phyloP scores from a whole-genome alignment of 2,888 invertebrate genomes.

The Leucoma salicis region DNA sequence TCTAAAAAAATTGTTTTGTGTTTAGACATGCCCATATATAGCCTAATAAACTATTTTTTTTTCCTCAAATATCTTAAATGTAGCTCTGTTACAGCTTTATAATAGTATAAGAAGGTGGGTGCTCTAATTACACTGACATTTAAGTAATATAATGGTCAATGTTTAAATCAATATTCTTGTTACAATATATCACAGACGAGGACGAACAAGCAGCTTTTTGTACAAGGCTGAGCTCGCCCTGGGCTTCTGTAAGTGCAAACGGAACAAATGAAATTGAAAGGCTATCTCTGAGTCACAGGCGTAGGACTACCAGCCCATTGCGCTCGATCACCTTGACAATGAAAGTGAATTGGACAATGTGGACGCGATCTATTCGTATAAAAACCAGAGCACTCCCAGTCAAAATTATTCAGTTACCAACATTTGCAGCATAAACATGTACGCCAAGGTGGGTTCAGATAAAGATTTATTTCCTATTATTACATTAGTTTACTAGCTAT shows the following conservation, averaged over 20 bases:
- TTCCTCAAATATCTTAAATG: no score
- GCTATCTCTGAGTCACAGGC: conserved; percentile 71
- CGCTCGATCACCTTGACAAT: conserved; percentile 74
- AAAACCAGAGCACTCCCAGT: conserved; percentile 69
- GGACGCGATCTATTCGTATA: conserved; percentile 62
- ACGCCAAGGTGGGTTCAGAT: conserved; percentile 70
- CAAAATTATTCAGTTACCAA: conserved; percentile 79
- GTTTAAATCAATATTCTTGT: conserved; percentile 13
- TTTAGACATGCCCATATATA: no score
- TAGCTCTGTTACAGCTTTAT: no score
- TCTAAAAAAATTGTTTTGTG: no score
- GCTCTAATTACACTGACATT: conserved; percentile 22
- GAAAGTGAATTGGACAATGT: conserved; percentile 72
- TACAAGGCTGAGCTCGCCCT: conserved; percentile 56
- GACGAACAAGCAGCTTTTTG: conserved; percentile 34
- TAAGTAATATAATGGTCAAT: conserved; percentile 14
- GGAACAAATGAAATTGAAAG: conserved; percentile 75
- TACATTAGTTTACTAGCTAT: no score
- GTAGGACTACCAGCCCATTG: conserved; percentile 48
- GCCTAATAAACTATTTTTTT: no score
- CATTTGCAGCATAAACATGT: conserved; percentile 76
- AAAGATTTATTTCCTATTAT: conserved; percentile 12
- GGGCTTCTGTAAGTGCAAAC: conserved; percentile 47
- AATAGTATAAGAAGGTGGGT: no score
- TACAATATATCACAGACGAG: conserved; percentile 25